phyloP scores from a whole-genome alignment of 2,888 invertebrate species.

The Volucella inflata region DNA sequence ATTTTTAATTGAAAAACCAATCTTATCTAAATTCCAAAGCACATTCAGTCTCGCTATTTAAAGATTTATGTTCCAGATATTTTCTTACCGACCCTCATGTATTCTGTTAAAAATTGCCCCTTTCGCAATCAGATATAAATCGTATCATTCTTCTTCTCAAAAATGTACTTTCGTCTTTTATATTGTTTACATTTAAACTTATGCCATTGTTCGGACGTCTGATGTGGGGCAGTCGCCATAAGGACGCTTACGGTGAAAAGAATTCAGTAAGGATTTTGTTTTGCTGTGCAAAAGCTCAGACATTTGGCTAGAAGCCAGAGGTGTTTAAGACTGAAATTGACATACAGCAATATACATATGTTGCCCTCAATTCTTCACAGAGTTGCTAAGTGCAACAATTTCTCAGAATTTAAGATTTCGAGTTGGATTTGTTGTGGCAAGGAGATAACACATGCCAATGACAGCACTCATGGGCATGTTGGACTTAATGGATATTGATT shows the following conservation, averaged over 20 bases:
- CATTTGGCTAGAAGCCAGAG: constrained; percentile 7
- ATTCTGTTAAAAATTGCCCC: not conserved
- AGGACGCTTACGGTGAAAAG: not conserved
- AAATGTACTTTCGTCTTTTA: not conserved
- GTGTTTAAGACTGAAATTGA: constrained; percentile 22
- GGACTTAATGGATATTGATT: too few relatives aligned
- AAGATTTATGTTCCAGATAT: constrained; percentile 21
- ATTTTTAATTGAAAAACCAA: too few relatives aligned
- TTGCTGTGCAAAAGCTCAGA: not conserved
- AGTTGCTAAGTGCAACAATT: not conserved
- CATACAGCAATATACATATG: constrained; percentile 4
- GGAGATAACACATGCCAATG: too few relatives aligned
- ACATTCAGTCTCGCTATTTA: constrained; percentile 1
- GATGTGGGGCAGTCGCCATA: not conserved
- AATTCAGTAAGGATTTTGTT: not conserved
- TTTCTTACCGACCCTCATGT: constrained; percentile 9
- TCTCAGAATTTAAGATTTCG: not conserved
- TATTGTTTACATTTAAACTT: not conserved
- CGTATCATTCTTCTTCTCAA: too few relatives aligned
- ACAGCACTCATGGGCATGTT: too few relatives aligned
- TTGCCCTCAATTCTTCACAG: constrained; percentile 2
- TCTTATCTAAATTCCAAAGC: too few relatives aligned
- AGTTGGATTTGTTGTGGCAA: not conserved
- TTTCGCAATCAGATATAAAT: not conserved
- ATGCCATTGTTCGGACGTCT: constrained; percentile 13